Evolutionary conservation across 2,888 invertebrate genomes (phyloP), one percentile per base, ranked within the genome.

Genomic region (Cheilosia impressa): DNA sequence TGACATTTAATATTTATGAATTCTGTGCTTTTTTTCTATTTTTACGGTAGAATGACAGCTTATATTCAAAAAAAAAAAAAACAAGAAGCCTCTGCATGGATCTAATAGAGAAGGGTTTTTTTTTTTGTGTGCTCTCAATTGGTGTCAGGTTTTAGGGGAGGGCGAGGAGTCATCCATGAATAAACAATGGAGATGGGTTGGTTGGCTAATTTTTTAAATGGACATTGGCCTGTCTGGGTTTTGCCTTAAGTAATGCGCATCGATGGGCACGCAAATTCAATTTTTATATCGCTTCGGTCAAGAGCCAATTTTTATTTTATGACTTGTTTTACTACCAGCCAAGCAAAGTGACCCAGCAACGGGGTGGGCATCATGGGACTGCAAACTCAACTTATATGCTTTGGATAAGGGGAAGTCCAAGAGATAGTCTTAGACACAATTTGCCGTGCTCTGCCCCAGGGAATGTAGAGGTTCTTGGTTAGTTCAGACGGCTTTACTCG

Each of bases 1-100:
- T 19, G 53, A 72, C 72, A 66, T 77, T 55, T 77, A 77, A 82
- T 77, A 77, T 82, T 72, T 82, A 82, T 82, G 66, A 77, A 77
- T 77, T 66, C 77, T 47, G 13, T 71, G 43, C 7, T 69, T 72
- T 71, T 58, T 69, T 72, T 66, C 63, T 53, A 73, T 71, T 71
- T 81, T 82, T 60, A 71, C 58, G 71, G 65, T 34, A 62, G 24
- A 66, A 65, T 55, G 66, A 66, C 76, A 77, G 47, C 68, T 63
- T 63, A 63, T 63, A n/a, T n/a, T n/a, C n/a, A n/a, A 53, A 17
- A 6, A 41, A 17, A 27, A 17, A 50, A 34, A n/a, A 17, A 24
- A 60, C 45, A 38, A 15, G 10, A 60, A 72, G 31, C 57, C 63
- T 73, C 22, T 22, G 19, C 38, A 45, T 55, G 47, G 53, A 7